phyloP scores from a whole-genome alignment of 2,113 vertebrate genomes.

The Notarius quadriscutis region DNA sequence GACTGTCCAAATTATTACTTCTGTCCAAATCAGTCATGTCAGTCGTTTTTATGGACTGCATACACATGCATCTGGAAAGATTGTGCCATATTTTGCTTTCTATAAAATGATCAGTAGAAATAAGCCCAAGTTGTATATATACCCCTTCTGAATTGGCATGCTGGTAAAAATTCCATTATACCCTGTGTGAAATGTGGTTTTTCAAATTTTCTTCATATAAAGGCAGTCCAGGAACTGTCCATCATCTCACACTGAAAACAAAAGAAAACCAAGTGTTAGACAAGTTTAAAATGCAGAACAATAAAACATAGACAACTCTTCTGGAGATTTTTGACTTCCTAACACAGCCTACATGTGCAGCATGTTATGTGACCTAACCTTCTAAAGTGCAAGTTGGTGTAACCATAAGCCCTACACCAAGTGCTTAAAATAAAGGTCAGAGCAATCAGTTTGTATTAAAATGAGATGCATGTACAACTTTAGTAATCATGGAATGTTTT shows the following conservation, averaged over 20 bases:
- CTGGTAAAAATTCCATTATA: background rate
- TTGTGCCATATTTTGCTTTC: background rate
- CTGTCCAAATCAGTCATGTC: background rate
- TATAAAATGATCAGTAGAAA: background rate
- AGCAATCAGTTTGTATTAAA: background rate
- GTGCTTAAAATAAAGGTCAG: background rate
- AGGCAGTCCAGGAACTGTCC: background rate
- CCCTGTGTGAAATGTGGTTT: background rate
- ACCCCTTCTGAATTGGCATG: no score
- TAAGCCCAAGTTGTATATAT: no score
- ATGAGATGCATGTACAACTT: background rate
- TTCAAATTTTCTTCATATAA: background rate
- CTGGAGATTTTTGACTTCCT: background rate
- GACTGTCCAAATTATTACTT: background rate
- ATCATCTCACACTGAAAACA: background rate
- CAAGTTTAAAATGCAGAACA: background rate
- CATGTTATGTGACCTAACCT: background rate
- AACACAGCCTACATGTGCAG: background rate
- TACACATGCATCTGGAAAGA: background rate
- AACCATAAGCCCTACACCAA: background rate
- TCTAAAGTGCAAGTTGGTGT: background rate
- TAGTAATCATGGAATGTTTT: background rate
- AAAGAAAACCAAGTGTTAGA: background rate
- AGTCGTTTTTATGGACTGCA: background rate
- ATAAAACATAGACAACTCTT: background rate